A percentile compares a stretch with the other conserved stretches of the same genome.
These are phyloP conservation scores for Cotesia congregata DNA, from an alignment of 2,888 invertebrate genomes.

Conservation along the genomic window DNA sequence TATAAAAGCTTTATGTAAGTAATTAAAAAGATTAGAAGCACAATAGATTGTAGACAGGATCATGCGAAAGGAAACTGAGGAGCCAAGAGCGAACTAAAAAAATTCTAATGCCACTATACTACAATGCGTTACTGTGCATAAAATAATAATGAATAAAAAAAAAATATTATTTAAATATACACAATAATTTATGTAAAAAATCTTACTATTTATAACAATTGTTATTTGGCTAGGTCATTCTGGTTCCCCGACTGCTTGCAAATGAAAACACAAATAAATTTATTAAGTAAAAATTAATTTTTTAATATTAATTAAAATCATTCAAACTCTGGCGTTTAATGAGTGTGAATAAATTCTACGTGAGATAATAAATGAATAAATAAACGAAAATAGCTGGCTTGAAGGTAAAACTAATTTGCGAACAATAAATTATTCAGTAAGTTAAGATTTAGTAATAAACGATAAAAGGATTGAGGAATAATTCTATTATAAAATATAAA, in stretches of 20 bases:
- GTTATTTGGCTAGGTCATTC: constrained; percentile 69
- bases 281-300: constrained; percentile 8
- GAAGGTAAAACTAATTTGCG: not conserved
- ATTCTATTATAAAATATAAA: not conserved
- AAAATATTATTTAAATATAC: constrained; percentile 41
- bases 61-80: constrained; percentile 1
- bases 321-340: not conserved
- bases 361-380: not conserved
- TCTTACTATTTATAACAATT: constrained; percentile 68
- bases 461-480: not conserved
- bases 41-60: not conserved
- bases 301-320: not conserved
- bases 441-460: not conserved
- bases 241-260: constrained; percentile 69
- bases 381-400: not conserved
- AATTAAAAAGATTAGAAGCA: not conserved
- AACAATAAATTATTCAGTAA: not conserved
- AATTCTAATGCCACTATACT: not conserved
- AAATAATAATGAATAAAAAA: constrained; percentile 19
- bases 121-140: not conserved
- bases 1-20: not conserved
- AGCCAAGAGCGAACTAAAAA: constrained; percentile 16
- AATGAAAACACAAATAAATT: constrained; percentile 56
- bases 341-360: constrained; percentile 2
- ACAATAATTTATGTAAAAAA: constrained; percentile 56